Evolutionary conservation across 2,113 vertebrate genomes (phyloP).

Genomic region (Cheilinus undulatus): DNA sequence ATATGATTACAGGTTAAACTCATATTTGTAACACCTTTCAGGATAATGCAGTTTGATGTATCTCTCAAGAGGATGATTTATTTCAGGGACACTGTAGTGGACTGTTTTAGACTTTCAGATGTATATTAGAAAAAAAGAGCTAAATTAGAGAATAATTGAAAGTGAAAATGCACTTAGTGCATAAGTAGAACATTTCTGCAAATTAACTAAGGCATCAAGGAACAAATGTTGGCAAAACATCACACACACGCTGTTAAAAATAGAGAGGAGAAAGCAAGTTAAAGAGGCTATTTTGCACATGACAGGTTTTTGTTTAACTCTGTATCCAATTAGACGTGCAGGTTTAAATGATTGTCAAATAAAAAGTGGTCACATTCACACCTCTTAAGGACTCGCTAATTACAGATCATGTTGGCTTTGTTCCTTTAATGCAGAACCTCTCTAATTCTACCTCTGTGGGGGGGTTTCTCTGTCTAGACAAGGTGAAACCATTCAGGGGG

Average conservation of each 20-base stretch:
- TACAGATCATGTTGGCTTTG: background rate
- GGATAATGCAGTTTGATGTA: background rate
- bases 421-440: background rate
- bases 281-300: background rate
- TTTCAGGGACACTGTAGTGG: background rate
- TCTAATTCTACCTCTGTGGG: conserved; percentile 11
- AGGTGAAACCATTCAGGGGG: accelerated
- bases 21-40: background rate
- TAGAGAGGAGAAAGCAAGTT: background rate
- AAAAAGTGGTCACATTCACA: background rate
- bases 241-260: background rate
- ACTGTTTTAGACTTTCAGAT: background rate
- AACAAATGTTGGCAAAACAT: background rate
- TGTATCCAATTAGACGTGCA: background rate
- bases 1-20: background rate
- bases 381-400: background rate
- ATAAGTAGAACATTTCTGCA: background rate
- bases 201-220: background rate
- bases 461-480: background rate
- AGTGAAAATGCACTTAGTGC: background rate
- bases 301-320: background rate
- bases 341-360: background rate
- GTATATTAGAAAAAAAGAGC: background rate
- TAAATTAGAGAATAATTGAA: background rate
- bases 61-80: background rate